Evolutionary conservation across 2,888 invertebrate genomes (phyloP).

Genomic region (Ceratothoa steindachneri): DNA sequence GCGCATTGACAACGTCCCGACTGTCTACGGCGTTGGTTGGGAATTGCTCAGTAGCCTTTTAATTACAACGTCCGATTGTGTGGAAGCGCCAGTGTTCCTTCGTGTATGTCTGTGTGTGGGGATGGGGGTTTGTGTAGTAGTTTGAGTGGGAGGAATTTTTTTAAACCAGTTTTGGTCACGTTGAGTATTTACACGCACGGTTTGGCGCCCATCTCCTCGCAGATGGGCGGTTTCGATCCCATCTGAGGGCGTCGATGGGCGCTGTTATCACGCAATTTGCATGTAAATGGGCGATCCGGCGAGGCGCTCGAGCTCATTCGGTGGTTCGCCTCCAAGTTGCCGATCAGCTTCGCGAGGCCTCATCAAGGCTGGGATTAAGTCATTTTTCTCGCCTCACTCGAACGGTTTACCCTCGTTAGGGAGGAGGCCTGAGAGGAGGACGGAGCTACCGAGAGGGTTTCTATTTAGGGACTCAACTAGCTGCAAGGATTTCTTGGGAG

Average conservation of each 20-base stretch:
- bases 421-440: neutral
- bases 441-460: neutral
- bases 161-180: neutral
- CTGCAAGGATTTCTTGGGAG: too few species aligned
- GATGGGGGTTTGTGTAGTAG: neutral
- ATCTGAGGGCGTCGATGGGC: constrained; percentile 7
- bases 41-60: too few species aligned
- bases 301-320: neutral
- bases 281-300: neutral
- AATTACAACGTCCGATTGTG: too few species aligned
- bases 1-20: too few species aligned
- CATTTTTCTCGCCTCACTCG: neutral
- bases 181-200: neutral
- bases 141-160: neutral
- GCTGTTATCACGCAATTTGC: constrained; percentile 10
- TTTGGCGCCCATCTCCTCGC: neutral
- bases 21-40: too few species aligned
- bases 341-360: constrained; percentile 3
- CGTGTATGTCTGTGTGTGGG: constrained; percentile 9
- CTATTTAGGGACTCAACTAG: too few species aligned
- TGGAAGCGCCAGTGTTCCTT: too few species aligned
- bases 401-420: neutral
- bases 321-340: neutral
- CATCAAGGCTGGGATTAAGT: neutral
- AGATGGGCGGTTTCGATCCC: constrained; percentile 6